Percentiles rank a stretch among this genome's conserved stretches.
phyloP scores from a whole-genome alignment of 2,888 invertebrate species.

The Tenodera sinensis region DNA sequence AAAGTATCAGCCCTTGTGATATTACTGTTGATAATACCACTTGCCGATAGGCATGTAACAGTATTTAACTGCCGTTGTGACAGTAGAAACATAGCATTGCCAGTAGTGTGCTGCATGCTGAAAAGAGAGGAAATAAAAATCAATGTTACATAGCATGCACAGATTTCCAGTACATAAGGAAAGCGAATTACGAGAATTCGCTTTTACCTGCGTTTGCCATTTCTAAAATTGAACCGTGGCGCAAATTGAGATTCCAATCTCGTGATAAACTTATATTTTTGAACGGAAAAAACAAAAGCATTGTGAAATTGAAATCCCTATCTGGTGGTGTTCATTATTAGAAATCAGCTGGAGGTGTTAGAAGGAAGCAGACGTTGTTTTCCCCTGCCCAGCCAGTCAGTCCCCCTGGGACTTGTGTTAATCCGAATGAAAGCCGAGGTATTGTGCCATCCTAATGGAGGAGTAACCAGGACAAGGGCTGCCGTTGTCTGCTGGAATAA shows the following conservation, averaged over 20 bases:
- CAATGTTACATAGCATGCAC: neutral
- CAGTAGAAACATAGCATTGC: too few species aligned
- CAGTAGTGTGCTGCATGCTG: too few species aligned
- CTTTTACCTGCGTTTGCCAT: neutral
- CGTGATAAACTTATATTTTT: neutral
- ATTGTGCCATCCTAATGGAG: slow-evolving; percentile 2
- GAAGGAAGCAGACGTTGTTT: neutral
- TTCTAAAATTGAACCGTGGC: neutral
- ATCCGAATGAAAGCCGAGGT: slow-evolving; percentile 1
- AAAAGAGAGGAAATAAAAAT: neutral
- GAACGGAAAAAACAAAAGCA: neutral
- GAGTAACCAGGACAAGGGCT: neutral
- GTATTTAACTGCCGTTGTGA: too few species aligned
- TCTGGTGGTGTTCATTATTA: neutral
- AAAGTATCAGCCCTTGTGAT: too few species aligned
- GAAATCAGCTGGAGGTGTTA: neutral
- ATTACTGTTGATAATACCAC: too few species aligned
- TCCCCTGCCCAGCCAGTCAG: neutral
- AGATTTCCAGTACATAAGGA: neutral
- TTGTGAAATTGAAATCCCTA: neutral
- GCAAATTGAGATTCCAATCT: neutral
- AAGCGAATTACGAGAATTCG: neutral
- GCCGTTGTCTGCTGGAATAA: neutral
- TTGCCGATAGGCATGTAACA: too few species aligned
- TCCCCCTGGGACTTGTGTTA: slow-evolving; percentile 4